Base-by-base conservation (phyloP, 1,140 invertebrate genomes). In the Parapsyche elsis region DNA sequence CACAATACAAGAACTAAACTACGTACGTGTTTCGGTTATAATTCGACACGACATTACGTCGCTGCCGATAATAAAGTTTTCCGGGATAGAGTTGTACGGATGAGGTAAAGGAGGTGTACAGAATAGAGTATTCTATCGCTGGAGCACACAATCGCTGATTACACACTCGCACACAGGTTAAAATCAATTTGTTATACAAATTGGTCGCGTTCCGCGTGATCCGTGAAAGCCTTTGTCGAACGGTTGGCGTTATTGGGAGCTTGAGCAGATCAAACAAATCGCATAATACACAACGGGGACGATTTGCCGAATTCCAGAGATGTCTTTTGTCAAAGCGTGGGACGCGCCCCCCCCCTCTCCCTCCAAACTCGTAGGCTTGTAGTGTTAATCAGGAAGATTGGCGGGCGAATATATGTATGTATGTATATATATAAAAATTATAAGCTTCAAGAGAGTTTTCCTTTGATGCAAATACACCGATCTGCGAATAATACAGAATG, bases 111-210 rank as follows among this genome's bases (percentile, higher is more conserved):
- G 30, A 7, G 30, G 1, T 38, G 30, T 38, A 7, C 7, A 38
- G 30, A 38, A 38, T 38, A 38, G 30, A 38, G 1, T n/a, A n/a
- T 38, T 7, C 30, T 38, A 7, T 7, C 7, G 1, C 30, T 38
- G 30, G 30, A 7, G n/a, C n/a, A 38, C 23, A 12, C 64, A 30
- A 24, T 24, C 23, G 21, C 64, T 67, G 64, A 67, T 67, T 67
- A 67, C 64, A 23, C 9, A 26, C 64, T 67, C 24, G 24, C 64
- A 9, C 2, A 26, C 64, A 67, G 64, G 64, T 67, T 67, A 67
- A 67, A 67, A 67, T 67, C 64, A 67, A 67, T 67, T 67, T 67
- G 64, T 67, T 67, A 67, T 67, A 67, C 64, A 67, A 67, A 67
- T 67, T 67, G 64, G 64, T 67, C 64, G 64, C 23, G 64, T 67